A percentile compares a stretch with the other conserved stretches of the same genome.
phyloP scores from a whole-genome alignment of 2,797 vertebrate species.

The Petrocephalus sullivani region DNA sequence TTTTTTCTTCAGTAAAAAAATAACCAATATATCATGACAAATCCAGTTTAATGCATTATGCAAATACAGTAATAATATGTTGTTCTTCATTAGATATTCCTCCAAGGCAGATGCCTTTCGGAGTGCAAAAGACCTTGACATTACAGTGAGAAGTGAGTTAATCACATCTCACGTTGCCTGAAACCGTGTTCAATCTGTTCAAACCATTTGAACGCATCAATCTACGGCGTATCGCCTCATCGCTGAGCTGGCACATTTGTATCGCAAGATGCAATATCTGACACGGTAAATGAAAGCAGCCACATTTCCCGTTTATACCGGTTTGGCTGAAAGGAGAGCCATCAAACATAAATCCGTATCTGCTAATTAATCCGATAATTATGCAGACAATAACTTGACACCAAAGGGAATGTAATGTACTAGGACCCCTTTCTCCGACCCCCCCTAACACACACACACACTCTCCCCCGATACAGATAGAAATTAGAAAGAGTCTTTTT shows the following conservation, averaged over 20 bases:
- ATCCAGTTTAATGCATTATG: background rate
- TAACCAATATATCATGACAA: background rate
- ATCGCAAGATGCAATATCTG: background rate
- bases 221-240: background rate
- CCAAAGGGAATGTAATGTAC: slow-evolving; percentile 47
- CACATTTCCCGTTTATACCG: background rate
- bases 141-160: background rate
- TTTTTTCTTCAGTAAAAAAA: slow-evolving; percentile 1
- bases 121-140: background rate
- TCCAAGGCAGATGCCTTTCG: background rate
- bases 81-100: background rate
- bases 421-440: slow-evolving; percentile 28
- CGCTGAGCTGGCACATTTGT: background rate
- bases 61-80: background rate
- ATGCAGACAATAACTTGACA: slow-evolving; percentile 53
- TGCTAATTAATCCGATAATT: slow-evolving; percentile 51
- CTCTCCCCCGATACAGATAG: background rate
- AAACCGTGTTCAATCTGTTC: background rate
- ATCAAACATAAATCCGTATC: slow-evolving; percentile 40
- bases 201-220: background rate
- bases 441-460: background rate
- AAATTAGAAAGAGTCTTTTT: background rate
- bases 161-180: background rate
- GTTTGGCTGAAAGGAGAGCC: slow-evolving; percentile 18
- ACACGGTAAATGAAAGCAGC: background rate